A percentile compares a stretch with the other conserved stretches of the same genome.
These are phyloP conservation scores for Whitmania pigra DNA, from an alignment of 1,140 invertebrate genomes.

Conservation along the genomic window DNA sequence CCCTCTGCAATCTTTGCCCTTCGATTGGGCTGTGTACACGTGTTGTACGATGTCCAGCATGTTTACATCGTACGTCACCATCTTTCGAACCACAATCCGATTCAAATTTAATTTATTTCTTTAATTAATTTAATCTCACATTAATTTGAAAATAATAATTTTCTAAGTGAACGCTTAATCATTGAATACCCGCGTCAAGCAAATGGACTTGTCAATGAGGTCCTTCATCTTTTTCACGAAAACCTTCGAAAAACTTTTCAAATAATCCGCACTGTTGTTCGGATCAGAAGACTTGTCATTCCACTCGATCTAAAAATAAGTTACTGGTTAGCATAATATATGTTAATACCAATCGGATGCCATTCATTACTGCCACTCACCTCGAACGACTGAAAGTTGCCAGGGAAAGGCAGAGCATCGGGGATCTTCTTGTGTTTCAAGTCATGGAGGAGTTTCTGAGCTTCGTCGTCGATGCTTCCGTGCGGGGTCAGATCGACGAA, in stretches of 20 bases:
- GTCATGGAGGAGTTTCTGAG: constrained; percentile 73
- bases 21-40: constrained; percentile 1
- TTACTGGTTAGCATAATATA: too few relatives aligned
- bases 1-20: neutral
- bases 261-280: neutral
- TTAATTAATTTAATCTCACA: too few relatives aligned
- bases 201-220: constrained; percentile 1
- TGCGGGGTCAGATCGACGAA: too few relatives aligned
- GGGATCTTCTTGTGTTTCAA: constrained; percentile 59
- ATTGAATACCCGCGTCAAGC: neutral
- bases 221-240: constrained; percentile 1
- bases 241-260: neutral
- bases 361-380: constrained; percentile 41
- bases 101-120: too few relatives aligned
- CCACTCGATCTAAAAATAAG: neutral
- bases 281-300: neutral
- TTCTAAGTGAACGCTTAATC: too few relatives aligned
- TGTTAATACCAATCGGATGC: too few relatives aligned
- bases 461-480: constrained; percentile 48
- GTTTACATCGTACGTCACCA: neutral
- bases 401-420: neutral
- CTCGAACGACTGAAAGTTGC: constrained; percentile 18
- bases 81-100: too few relatives aligned
- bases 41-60: constrained; percentile 1
- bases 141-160: too few relatives aligned